Conservation (phyloP, 2,797 vertebrate genomes). For the Discoglossus pictus region DNA sequence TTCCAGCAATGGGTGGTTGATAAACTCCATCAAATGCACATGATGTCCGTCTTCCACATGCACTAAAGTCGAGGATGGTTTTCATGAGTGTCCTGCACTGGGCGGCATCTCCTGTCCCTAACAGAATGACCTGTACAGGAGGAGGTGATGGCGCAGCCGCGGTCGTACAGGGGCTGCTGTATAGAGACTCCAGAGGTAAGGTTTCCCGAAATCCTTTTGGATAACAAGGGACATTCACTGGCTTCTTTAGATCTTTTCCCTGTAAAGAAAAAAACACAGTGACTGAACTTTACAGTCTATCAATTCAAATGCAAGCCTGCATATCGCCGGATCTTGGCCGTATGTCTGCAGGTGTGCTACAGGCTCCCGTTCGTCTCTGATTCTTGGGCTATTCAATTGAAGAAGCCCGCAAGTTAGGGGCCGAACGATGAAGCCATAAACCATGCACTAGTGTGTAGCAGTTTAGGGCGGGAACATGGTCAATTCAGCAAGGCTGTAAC, state of each 20-base stretch:
- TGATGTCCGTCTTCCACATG: conserved; percentile 61
- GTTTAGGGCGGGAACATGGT: no score
- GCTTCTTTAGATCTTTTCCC: neutral
- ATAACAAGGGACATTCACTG: conserved; percentile 76
- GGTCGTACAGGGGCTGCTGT: conserved; percentile 73
- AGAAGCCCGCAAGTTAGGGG: no score
- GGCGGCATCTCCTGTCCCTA: conserved; percentile 72
- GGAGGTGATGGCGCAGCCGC: conserved; percentile 39
- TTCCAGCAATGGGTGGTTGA: conserved; percentile 78
- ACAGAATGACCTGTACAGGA: conserved; percentile 56
- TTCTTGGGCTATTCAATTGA: no score
- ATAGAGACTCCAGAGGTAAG: conserved; percentile 59
- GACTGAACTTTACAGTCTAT: no score
- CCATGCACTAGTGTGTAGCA: no score
- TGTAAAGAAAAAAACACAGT: neutral
- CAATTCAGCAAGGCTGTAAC: no score
- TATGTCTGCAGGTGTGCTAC: no score
- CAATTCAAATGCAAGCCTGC: no score
- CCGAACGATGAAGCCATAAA: no score
- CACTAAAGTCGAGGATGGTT: conserved; percentile 73
- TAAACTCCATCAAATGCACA: conserved; percentile 82
- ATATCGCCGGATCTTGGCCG: no score
- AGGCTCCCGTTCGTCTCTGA: no score
- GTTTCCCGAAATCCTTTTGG: conserved; percentile 65
- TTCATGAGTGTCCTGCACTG: conserved; percentile 69